These are phyloP conservation scores for Tipula helvola DNA, from an alignment of 2,888 invertebrate genomes.

Conservation along the genomic window DNA sequence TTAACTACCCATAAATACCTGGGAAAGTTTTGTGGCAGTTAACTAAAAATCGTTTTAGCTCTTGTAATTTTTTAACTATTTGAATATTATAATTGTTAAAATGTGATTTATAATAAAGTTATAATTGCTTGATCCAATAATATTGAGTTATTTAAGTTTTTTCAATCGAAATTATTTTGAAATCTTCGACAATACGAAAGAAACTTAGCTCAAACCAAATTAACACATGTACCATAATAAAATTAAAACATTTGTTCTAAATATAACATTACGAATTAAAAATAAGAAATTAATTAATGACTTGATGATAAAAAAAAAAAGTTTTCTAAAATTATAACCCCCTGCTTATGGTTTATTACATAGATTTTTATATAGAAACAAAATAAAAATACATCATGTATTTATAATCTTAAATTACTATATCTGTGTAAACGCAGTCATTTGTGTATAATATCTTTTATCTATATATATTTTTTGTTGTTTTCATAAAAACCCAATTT, in stretches of 20 bases:
- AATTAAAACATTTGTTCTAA: not conserved
- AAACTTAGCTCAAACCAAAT: no score
- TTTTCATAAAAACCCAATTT: not conserved
- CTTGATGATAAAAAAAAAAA: not conserved
- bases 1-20: no score
- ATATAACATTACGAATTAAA: conserved; percentile 4
- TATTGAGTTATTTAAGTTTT: no score
- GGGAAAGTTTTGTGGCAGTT: no score
- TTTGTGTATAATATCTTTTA: not conserved
- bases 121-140: no score
- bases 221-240: not conserved
- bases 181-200: no score
- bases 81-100: no score
- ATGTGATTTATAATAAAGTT: no score
- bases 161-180: no score
- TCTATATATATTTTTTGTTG: not conserved
- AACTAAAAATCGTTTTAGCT: no score
- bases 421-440: not conserved
- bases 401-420: not conserved
- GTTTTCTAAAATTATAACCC: not conserved
- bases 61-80: no score
- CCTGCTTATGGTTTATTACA: not conserved
- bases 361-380: not conserved
- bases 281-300: not conserved
- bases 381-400: not conserved